phyloP scores from a whole-genome alignment of 2,797 vertebrate species.

The Pseudochirops corinnae region DNA sequence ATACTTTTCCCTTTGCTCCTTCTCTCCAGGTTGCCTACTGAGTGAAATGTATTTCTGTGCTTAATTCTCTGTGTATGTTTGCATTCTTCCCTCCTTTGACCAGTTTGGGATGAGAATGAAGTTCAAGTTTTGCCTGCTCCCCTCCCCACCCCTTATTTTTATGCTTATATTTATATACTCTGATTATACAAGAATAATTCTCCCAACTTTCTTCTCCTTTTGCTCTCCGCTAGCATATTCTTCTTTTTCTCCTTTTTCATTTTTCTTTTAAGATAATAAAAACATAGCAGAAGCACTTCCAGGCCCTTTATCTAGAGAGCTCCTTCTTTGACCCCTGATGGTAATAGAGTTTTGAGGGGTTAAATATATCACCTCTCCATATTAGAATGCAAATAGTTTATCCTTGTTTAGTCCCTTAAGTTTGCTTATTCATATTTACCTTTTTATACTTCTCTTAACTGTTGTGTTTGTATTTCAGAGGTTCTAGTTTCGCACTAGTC shows the following conservation, averaged over 20 bases:
- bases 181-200: neutral
- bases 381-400: neutral
- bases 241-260: neutral
- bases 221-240: neutral
- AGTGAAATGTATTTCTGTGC: too few species aligned
- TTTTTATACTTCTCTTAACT: neutral
- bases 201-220: neutral
- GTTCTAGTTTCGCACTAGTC: neutral
- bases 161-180: neutral
- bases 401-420: neutral
- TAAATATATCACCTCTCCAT: neutral
- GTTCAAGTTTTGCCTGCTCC: neutral
- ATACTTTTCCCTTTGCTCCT: too few species aligned
- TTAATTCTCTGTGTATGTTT: neutral
- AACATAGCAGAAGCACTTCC: neutral
- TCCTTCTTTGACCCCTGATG: neutral
- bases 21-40: too few species aligned
- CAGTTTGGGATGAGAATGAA: neutral
- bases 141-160: neutral
- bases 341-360: neutral
- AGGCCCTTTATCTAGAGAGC: neutral
- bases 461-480: neutral
- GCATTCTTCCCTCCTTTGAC: neutral
- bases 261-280: neutral
- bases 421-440: neutral